phyloP scores from a whole-genome alignment of 1,140 invertebrate genomes.

The Hylaeus volcanicus region DNA sequence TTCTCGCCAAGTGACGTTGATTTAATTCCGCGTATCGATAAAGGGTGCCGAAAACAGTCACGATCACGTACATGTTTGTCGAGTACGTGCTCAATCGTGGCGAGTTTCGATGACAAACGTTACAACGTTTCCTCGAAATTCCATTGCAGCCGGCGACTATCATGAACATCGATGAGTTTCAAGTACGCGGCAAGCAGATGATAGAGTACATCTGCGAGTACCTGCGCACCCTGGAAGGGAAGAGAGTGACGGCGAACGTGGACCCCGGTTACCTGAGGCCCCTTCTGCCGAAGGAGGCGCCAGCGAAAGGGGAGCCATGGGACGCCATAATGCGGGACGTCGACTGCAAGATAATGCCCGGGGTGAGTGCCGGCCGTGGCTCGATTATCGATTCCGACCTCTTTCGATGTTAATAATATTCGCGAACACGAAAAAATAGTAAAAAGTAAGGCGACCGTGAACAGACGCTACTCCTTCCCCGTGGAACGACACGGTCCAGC shows the following conservation, averaged over 20 bases:
- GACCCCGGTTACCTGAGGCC: constrained; percentile 92
- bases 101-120: not conserved
- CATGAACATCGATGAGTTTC: constrained; percentile 93
- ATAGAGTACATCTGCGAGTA: constrained; percentile 97
- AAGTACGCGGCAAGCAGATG: constrained; percentile 92
- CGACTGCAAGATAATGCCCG: constrained; percentile 95
- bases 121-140: constrained; percentile 26
- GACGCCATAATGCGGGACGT: constrained; percentile 94
- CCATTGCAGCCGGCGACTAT: constrained; percentile 46
- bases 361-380: constrained; percentile 83
- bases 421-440: constrained; percentile 38
- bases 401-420: constrained; percentile 62
- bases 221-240: constrained; percentile 86
- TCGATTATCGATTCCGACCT: constrained; percentile 60
- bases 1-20: constrained; percentile 14
- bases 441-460: constrained; percentile 14
- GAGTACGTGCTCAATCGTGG: constrained; percentile 46
- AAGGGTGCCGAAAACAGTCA: constrained; percentile 34
- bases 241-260: constrained; percentile 90
- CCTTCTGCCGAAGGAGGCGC: constrained; percentile 88
- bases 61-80: constrained; percentile 36
- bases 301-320: constrained; percentile 90
- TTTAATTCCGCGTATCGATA: constrained; percentile 25
- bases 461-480: not conserved
- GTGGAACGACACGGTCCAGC: not conserved